Conservation (phyloP, 2,113 vertebrate species). For the Barbus barbus region DNA sequence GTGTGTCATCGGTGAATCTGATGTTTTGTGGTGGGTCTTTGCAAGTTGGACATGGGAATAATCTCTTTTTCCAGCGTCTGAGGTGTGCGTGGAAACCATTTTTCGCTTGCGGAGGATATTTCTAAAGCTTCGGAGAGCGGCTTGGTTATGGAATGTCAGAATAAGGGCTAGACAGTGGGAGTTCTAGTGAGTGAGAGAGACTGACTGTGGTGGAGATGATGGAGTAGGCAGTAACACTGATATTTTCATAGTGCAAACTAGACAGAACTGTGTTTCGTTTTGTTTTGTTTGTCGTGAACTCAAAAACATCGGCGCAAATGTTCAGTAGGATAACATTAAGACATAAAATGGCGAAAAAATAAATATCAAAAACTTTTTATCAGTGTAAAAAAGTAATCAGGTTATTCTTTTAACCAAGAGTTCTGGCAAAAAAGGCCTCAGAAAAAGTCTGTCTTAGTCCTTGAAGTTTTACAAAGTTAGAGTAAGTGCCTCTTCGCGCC, state of each 20-base stretch:
- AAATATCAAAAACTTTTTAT: constrained; percentile 99
- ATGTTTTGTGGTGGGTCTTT: background rate
- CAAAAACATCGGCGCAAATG: constrained; percentile 91
- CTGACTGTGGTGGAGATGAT: constrained; percentile 53
- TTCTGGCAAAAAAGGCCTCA: constrained; percentile 99
- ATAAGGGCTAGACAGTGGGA: constrained; percentile 46
- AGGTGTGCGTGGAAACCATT: background rate
- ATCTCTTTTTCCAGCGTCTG: constrained; percentile 23
- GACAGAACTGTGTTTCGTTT: constrained; percentile 84
- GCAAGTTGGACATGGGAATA: background rate
- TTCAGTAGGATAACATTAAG: constrained; percentile 98
- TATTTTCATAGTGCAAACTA: constrained; percentile 95
- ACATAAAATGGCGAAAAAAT: constrained; percentile 98
- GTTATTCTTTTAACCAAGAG: constrained; percentile 95
- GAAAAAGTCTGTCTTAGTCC: constrained; percentile 91
- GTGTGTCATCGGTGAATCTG: background rate
- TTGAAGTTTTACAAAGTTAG: constrained; percentile 87
- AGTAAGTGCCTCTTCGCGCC: constrained; percentile 76
- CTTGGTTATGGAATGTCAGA: constrained; percentile 62
- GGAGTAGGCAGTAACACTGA: constrained; percentile 97
- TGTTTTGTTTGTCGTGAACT: constrained; percentile 79
- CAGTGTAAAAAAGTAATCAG: constrained; percentile 99
- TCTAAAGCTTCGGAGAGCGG: constrained; percentile 53
- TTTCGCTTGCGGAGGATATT: constrained; percentile 47
- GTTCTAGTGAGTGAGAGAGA: constrained; percentile 69